Percentiles rank a stretch among this genome's conserved stretches.
Evolutionary conservation across 1,140 invertebrate genomes (phyloP).

Genomic region (Gonatopus flavifemur): DNA sequence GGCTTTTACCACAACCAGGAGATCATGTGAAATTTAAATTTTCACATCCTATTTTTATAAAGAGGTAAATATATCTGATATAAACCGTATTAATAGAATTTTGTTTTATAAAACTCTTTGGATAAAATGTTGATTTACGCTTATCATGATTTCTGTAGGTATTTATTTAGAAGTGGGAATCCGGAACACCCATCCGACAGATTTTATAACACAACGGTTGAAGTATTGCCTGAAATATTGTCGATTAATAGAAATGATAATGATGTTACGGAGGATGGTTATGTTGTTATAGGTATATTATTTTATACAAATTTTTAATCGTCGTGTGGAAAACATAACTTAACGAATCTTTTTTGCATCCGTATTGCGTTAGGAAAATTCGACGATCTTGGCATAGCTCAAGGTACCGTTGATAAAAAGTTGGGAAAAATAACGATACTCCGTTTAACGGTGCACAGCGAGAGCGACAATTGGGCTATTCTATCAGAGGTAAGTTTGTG

Average conservation of each 20-base stretch:
- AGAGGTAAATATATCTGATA: slow-evolving; percentile 65
- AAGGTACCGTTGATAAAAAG: slow-evolving; percentile 67
- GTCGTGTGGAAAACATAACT: background rate
- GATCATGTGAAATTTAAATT: slow-evolving; percentile 85
- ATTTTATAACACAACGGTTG: slow-evolving; percentile 87
- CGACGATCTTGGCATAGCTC: slow-evolving; percentile 77
- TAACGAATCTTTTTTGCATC: slow-evolving; percentile 5
- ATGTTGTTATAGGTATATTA: slow-evolving; percentile 65
- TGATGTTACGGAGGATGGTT: slow-evolving; percentile 72
- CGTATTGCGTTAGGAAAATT: slow-evolving; percentile 63
- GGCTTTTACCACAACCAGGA: slow-evolving; percentile 79
- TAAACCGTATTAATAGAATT: background rate
- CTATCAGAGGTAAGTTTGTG: slow-evolving; percentile 85
- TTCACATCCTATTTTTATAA: slow-evolving; percentile 71
- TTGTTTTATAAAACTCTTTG: background rate
- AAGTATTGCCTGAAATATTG: slow-evolving; percentile 68
- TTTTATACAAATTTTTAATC: slow-evolving; percentile 5
- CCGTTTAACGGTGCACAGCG: slow-evolving; percentile 74
- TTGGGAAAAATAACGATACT: slow-evolving; percentile 72
- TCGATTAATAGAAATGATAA: slow-evolving; percentile 48
- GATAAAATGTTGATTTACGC: background rate
- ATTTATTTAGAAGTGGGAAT: slow-evolving; percentile 88
- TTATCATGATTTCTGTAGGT: slow-evolving; percentile 60
- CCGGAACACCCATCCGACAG: slow-evolving; percentile 88
- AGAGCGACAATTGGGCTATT: slow-evolving; percentile 88